These are phyloP conservation scores for Echinops telfairi DNA, from an alignment of 2,113 vertebrate species.

Conservation along the genomic window DNA sequence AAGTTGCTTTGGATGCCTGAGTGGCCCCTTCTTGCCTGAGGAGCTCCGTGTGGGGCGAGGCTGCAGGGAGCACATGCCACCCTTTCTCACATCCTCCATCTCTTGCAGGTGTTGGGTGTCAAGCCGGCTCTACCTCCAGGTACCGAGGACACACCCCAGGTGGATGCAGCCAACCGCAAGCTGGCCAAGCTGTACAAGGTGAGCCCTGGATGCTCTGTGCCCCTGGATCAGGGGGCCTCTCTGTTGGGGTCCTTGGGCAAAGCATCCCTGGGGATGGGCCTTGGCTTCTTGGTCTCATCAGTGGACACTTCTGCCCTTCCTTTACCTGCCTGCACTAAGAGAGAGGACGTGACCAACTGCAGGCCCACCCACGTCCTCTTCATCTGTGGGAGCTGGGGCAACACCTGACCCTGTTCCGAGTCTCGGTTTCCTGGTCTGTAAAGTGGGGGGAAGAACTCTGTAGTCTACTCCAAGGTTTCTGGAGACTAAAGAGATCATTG, in stretches of 20 bases:
- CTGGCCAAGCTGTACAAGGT: slow-evolving; percentile 99
- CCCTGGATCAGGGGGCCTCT: not conserved
- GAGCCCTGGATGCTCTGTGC: not conserved
- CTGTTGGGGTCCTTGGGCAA: not conserved
- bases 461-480: not conserved
- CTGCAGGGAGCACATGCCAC: not conserved
- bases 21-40: not conserved
- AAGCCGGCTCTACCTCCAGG: slow-evolving; percentile 93
- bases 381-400: rapidly evolving
- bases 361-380: rapidly evolving
- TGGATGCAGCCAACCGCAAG: slow-evolving; percentile 93
- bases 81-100: not conserved
- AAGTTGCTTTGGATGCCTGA: rapidly evolving
- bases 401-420: too few species aligned
- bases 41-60: not conserved
- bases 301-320: rapidly evolving
- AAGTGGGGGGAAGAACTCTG: not conserved
- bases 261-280: not conserved
- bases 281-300: rapidly evolving
- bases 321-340: not conserved
- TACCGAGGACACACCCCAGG: slow-evolving; percentile 88
- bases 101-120: slow-evolving; percentile 92
- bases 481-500: not conserved
- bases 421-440: not conserved
- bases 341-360: not conserved